Evolutionary conservation across 1,140 invertebrate species (phyloP).

Genomic region (Aphelenchoides fujianensis): DNA sequence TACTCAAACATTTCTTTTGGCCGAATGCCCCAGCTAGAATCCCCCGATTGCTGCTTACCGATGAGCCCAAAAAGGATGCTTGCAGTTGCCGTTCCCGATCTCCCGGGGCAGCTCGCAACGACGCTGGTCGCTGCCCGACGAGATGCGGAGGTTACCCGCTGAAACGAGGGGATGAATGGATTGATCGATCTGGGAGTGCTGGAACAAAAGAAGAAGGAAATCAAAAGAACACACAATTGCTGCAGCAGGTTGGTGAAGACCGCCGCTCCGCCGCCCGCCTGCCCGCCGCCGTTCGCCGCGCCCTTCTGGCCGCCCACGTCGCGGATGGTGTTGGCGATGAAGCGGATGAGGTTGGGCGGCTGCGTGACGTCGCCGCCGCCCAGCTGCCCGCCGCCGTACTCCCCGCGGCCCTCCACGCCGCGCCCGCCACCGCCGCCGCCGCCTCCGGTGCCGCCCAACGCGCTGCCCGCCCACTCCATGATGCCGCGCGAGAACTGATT

Average conservation of each 20-base stretch:
- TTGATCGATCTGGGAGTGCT: not conserved
- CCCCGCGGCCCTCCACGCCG: not conserved
- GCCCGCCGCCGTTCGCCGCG: not conserved
- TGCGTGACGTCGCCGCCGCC: conserved; percentile 33
- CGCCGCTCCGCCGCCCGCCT: conserved; percentile 30
- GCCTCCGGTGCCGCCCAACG: not conserved
- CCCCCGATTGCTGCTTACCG: no score
- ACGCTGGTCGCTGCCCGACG: not conserved
- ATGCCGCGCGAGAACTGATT: not conserved
- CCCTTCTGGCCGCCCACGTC: conserved; percentile 42
- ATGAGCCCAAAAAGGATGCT: conserved; percentile 25
- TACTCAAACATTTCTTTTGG: no score
- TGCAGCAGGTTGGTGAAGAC: conserved; percentile 44
- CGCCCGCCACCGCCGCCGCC: not conserved
- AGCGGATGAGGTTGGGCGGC: conserved; percentile 44
- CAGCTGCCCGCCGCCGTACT: conserved; percentile 22
- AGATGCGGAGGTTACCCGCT: conserved; percentile 6
- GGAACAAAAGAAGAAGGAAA: not conserved
- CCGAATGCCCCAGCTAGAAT: no score
- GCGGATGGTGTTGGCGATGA: conserved; percentile 47
- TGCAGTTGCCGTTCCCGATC: conserved; percentile 9
- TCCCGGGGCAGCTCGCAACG: conserved; percentile 13
- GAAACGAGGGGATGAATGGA: not conserved
- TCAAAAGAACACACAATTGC: conserved; percentile 38
- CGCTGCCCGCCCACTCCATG: conserved; percentile 1